Percentiles rank a stretch among this genome's conserved stretches.
Conservation (phyloP, 2,113 vertebrate genomes). For the Halichoerus grypus region DNA sequence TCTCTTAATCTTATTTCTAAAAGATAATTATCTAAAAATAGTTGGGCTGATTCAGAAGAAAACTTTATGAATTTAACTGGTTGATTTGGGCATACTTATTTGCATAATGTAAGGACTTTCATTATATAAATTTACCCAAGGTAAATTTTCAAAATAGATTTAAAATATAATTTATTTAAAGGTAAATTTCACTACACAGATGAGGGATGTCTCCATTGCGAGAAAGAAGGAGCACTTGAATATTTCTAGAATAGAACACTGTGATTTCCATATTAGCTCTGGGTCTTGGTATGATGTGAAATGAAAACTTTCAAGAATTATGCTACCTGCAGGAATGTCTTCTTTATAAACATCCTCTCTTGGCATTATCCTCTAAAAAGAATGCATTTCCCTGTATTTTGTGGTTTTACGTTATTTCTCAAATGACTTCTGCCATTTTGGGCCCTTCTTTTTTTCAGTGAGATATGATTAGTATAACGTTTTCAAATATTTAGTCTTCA, state of each 20-base stretch:
- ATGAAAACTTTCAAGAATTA: background rate
- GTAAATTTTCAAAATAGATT: slow-evolving; percentile 17
- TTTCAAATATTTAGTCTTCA: slow-evolving; percentile 4
- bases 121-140: background rate
- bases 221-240: background rate
- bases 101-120: background rate
- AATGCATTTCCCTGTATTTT: background rate
- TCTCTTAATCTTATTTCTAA: slow-evolving; percentile 16
- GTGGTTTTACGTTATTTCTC: background rate
- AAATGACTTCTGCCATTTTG: background rate
- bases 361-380: background rate
- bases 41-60: background rate
- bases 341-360: background rate
- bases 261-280: background rate
- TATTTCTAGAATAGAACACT: slow-evolving; percentile 9
- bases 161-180: slow-evolving; percentile 55
- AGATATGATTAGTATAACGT: background rate
- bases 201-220: background rate
- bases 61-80: background rate
- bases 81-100: slow-evolving; percentile 16
- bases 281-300: background rate
- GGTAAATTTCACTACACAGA: background rate
- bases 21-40: slow-evolving; percentile 26
- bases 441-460: background rate
- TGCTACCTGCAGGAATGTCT: background rate